Percentiles rank a stretch among this genome's conserved stretches.
Conservation (phyloP, 1,140 invertebrate species). For the Conus betulinus region DNA sequence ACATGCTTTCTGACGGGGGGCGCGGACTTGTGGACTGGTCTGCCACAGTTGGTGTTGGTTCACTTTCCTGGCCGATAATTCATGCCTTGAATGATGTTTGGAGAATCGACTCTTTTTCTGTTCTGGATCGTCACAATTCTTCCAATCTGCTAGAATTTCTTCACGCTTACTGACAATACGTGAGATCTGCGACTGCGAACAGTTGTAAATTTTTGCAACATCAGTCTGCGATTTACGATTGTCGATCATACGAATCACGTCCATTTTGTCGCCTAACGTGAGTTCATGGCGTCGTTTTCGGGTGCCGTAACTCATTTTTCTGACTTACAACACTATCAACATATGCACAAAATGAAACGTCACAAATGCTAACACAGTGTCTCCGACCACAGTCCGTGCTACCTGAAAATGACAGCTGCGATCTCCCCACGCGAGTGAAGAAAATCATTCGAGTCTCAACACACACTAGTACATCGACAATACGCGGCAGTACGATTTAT, state of each 20-base stretch:
- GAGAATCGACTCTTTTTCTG: slow-evolving; percentile 38
- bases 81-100: neutral
- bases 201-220: slow-evolving; percentile 39
- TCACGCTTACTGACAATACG: slow-evolving; percentile 41
- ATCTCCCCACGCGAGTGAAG: too few relatives aligned
- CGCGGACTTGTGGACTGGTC: neutral
- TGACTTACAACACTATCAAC: neutral
- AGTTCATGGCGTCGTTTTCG: slow-evolving; percentile 38
- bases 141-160: slow-evolving; percentile 35
- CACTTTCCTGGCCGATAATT: neutral
- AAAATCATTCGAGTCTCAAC: too few relatives aligned
- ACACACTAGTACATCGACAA: too few relatives aligned
- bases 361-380: too few relatives aligned
- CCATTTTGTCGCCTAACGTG: slow-evolving; percentile 41
- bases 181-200: slow-evolving; percentile 48
- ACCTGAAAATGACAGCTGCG: too few relatives aligned
- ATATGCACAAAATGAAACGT: too few relatives aligned
- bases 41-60: neutral
- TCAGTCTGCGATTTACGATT: slow-evolving; percentile 43
- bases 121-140: slow-evolving; percentile 37
- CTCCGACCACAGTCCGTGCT: too few relatives aligned
- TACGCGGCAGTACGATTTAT: too few relatives aligned
- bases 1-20: neutral
- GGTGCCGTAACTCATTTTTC: slow-evolving; percentile 14
- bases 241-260: slow-evolving; percentile 39